A percentile compares a stretch with the other conserved stretches of the same genome.
Conservation (phyloP, 2,113 vertebrate genomes). For the Leucosticte australis region DNA sequence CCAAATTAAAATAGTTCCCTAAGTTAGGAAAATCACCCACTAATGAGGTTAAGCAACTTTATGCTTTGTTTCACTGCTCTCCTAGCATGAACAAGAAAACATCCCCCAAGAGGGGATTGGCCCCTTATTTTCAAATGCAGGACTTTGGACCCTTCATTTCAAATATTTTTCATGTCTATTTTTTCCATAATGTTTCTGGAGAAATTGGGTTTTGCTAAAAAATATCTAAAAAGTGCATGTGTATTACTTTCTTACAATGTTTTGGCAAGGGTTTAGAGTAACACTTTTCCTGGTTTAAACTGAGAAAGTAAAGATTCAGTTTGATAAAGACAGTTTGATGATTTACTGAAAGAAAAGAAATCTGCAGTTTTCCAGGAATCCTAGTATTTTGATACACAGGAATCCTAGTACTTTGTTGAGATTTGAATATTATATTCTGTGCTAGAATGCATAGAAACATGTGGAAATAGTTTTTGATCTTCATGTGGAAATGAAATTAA, state of each 20-base stretch:
- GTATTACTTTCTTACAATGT: background rate
- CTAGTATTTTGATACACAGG: background rate
- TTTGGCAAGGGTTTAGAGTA: background rate
- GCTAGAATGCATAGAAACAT: background rate
- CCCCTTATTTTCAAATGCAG: background rate
- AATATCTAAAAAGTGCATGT: background rate
- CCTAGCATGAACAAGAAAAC: background rate
- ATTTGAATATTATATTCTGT: background rate
- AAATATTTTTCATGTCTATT: background rate
- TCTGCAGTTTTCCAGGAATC: background rate
- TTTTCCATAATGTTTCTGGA: background rate
- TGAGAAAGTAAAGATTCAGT: background rate
- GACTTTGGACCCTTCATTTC: accelerated
- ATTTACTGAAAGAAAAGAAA: background rate
- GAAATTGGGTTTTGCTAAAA: background rate
- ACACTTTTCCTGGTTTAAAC: background rate
- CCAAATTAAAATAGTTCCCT: background rate
- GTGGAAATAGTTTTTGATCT: background rate
- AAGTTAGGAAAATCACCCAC: background rate
- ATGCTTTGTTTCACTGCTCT: background rate
- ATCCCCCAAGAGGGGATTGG: no score
- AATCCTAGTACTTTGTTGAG: background rate
- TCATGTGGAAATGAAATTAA: background rate
- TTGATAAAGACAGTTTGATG: background rate
- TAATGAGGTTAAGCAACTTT: background rate